A percentile compares a stretch with the other conserved stretches of the same genome.
Conservation (phyloP, 1,140 invertebrate genomes). For the Lithobius niger region DNA sequence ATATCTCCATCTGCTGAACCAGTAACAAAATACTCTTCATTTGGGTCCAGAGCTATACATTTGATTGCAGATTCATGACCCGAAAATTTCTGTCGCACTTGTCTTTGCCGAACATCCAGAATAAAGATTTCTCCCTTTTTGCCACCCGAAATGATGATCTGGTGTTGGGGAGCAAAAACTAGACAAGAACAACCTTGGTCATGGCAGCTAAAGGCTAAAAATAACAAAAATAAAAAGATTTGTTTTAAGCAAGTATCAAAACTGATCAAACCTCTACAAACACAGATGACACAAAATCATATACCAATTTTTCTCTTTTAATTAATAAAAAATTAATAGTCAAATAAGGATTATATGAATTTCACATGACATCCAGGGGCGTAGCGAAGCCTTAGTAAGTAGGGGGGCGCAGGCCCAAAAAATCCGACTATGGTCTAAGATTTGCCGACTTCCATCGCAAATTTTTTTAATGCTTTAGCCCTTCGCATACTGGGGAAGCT, state of each 20-base stretch:
- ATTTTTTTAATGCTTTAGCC: no score
- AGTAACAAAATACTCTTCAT: constrained; percentile 92
- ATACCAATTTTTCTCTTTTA: no score
- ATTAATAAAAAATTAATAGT: no score
- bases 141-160: constrained; percentile 82
- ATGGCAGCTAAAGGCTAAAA: constrained; percentile 75
- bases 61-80: constrained; percentile 89
- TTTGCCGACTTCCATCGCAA: no score
- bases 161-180: constrained; percentile 82
- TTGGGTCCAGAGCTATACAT: constrained; percentile 83
- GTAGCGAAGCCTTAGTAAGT: no score
- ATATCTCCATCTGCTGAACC: constrained; percentile 98
- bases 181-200: constrained; percentile 74
- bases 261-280: neutral
- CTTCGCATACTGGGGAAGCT: no score
- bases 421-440: no score
- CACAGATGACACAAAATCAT: constrained; percentile 17
- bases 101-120: constrained; percentile 80
- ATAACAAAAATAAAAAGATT: constrained; percentile 7
- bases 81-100: constrained; percentile 73
- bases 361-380: no score
- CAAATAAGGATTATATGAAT: no score
- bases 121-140: constrained; percentile 92
- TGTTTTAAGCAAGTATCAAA: neutral
- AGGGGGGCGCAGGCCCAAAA: no score